Evolutionary conservation across 2,797 vertebrate genomes (phyloP).

Genomic region (Lerista edwardsae): DNA sequence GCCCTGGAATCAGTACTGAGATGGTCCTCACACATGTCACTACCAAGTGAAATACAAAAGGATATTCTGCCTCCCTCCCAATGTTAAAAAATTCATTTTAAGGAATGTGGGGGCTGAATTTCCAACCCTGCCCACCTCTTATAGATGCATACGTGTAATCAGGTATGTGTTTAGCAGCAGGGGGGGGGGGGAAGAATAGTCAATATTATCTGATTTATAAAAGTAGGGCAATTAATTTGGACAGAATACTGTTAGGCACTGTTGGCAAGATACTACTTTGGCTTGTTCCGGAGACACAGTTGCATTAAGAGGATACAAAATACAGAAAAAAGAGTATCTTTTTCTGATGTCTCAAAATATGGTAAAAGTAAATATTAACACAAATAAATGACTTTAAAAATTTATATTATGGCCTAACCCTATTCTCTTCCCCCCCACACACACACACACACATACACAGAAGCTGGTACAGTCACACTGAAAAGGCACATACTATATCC

Average conservation of each 20-base stretch:
- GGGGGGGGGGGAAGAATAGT: neutral
- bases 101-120: neutral
- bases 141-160: neutral
- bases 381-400: too few relatives aligned
- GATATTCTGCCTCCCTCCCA: too few relatives aligned
- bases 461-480: too few relatives aligned
- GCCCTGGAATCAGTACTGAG: too few relatives aligned
- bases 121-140: neutral
- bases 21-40: too few relatives aligned
- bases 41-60: too few relatives aligned
- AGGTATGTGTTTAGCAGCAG: neutral
- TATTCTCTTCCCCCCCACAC: too few relatives aligned
- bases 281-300: neutral
- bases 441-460: too few relatives aligned
- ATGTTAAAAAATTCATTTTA: too few relatives aligned
- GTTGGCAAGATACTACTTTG: neutral
- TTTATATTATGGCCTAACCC: too few relatives aligned
- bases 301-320: neutral
- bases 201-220: conserved; percentile 1
- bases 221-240: neutral
- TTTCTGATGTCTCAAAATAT: neutral
- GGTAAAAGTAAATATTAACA: neutral
- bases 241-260: neutral
- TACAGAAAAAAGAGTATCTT: too few relatives aligned
- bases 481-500: too few relatives aligned